A percentile compares a stretch with the other conserved stretches of the same genome.
These are phyloP conservation scores for Colinus virginianus DNA, from an alignment of 2,113 vertebrate genomes.

Conservation along the genomic window DNA sequence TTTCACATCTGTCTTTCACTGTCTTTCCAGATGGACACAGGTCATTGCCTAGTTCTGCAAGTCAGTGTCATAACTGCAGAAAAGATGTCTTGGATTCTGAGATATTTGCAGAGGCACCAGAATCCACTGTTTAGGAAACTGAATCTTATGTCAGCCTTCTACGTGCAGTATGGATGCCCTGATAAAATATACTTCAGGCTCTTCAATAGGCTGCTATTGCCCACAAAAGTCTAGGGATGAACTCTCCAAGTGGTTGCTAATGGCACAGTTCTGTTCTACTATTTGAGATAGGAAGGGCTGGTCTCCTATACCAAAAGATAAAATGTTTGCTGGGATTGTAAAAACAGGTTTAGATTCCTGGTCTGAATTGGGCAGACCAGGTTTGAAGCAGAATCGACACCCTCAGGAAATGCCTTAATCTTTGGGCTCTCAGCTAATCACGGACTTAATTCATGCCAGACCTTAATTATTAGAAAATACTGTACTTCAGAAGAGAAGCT, in stretches of 20 bases:
- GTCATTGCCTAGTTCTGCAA: background rate
- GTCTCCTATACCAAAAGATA: background rate
- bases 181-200: background rate
- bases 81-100: background rate
- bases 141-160: background rate
- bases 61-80: background rate
- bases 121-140: background rate
- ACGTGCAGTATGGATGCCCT: fast-evolving
- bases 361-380: background rate
- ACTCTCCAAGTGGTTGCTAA: background rate
- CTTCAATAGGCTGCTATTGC: background rate
- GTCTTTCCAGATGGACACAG: fast-evolving
- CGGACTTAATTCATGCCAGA: background rate
- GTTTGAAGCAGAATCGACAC: background rate
- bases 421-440: slow-evolving; percentile 30
- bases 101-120: background rate
- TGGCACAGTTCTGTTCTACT: fast-evolving
- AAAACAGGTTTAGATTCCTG: background rate
- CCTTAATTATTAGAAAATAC: slow-evolving; percentile 30
- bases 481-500: slow-evolving; percentile 13
- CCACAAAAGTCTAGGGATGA: background rate
- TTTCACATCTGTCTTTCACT: background rate
- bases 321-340: background rate
- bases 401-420: slow-evolving; percentile 29
- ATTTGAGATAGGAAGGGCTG: background rate